Evolutionary conservation across 2,113 vertebrate species (phyloP), one percentile per base, ranked within the genome.

Genomic region (Hystrix cristata): DNA sequence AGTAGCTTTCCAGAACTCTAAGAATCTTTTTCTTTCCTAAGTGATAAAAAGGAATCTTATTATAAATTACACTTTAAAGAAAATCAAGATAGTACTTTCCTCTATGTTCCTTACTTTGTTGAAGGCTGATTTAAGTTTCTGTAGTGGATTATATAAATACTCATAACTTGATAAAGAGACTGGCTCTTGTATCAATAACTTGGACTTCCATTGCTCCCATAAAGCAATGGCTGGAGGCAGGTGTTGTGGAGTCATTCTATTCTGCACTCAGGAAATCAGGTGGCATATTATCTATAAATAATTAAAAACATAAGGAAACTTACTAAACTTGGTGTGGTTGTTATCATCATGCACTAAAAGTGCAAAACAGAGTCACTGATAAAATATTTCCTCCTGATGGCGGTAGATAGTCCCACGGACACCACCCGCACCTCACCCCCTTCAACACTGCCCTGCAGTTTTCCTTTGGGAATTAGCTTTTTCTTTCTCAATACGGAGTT

Each of bases 301-400:
- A 85, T 60, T 87, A 55, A n/a, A 92, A 95, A 69, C 13, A 80
- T 84, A 83, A 80, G 48, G 72, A 88, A 94, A 86, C 25, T 51
- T 21, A 80, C 59, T 93, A 62, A 95, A 89, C 55, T 55, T 31
- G 38, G 16, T 88, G 38, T 85, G 76, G 21, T 34, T 87, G 67
- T 62, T 76, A 48, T 83, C 71, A 89, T 34, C 43, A 67, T 57
- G 13, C 2, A 86, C 34, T 25, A 86, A 29, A 27, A 85, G 65
- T 69, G 62, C 81, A 85, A 91, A 93, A 71, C 74, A 94, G 67
- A 46, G 72, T 67, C 43, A 62, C 3, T 91, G 29, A 78, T 93
- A 91, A 93, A 93, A 60, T 78, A 64, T 60, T 93, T 65, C 78
- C 86, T 3, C 59, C 31, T 84, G 27, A 23, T 86, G 59, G 5